Percentiles rank a stretch among this genome's conserved stretches.
These are phyloP conservation scores for Busseola fusca DNA, from an alignment of 2,888 invertebrate genomes.

Conservation along the genomic window DNA sequence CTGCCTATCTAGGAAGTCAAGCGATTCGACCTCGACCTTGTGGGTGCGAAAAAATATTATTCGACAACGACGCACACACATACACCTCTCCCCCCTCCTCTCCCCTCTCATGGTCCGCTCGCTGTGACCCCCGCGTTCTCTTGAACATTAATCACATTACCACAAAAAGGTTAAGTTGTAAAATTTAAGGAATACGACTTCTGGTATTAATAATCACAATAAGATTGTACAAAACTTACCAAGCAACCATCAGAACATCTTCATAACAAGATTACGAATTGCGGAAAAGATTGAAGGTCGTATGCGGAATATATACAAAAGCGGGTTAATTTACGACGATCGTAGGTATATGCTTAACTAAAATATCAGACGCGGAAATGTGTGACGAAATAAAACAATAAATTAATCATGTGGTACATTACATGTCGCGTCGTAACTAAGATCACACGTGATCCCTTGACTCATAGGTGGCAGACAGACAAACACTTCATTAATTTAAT, in stretches of 20 bases:
- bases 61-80: conserved; percentile 76
- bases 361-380: conserved; percentile 70
- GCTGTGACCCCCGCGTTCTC: conserved; percentile 41
- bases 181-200: conserved; percentile 30
- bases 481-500: conserved; percentile 70
- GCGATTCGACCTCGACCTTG: conserved; percentile 86
- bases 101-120: conserved; percentile 55
- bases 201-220: conserved; percentile 39
- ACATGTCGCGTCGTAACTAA: conserved; percentile 55
- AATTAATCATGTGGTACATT: conserved; percentile 61
- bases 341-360: conserved; percentile 59
- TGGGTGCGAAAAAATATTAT: conserved; percentile 84
- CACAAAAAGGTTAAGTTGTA: conserved; percentile 31
- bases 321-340: conserved; percentile 61
- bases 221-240: conserved; percentile 48
- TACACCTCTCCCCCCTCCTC: conserved; percentile 57
- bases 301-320: conserved; percentile 58
- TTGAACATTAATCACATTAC: conserved; percentile 31
- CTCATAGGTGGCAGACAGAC: conserved; percentile 67
- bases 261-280: conserved; percentile 72
- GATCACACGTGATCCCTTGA: conserved; percentile 66
- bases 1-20: conserved; percentile 86
- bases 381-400: conserved; percentile 58
- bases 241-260: conserved; percentile 62
- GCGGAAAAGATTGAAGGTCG: conserved; percentile 78